Evolutionary conservation across 1,140 invertebrate species (phyloP), one percentile per base, ranked within the genome.

Genomic region (Pseudoatta argentina): DNA sequence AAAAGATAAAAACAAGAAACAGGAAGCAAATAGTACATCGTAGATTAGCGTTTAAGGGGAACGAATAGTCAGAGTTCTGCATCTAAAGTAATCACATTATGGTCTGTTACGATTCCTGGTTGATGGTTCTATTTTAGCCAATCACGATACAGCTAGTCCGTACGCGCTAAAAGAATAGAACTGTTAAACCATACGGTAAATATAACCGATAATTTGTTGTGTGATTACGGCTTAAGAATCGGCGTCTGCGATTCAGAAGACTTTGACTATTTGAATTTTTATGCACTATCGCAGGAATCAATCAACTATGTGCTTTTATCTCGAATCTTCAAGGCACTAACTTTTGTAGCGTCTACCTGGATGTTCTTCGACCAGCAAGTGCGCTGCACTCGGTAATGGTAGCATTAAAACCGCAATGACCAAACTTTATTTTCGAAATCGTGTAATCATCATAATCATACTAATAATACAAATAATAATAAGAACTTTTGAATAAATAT

Each of bases 381-480:
- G 53, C 30, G 71, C 59, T 82, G 89, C 86, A 90, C 88, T 75
- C 53, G 89, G 79, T 90, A 90, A 82, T 82, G 76, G 73, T 86
- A 91, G 64, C 76, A 78, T 85, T 89, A 91, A 87, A 76, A 91
- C 67, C 72, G 90, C 83, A 92, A 89, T 91, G 91, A 90, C 91
- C 92, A 92, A 90, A 88, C 53, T 61, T 64, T 86, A 66, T 67
- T 78, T 89, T 88, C 63, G 51, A 10, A 87, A 86, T 24, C 55
- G 18, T 61, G 8, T 87, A 18, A 48, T 66, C 48, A 77, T 2
- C 18, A 69, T 86, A 66, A 61, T 66, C 67, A 85, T 86, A 79
- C 6, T 67, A 69, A 57, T 64, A 64, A 83, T 53, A 24, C 57
- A 34, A 34, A 57, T 81, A 51, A 81, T 73, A 86, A 81, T 59